These are phyloP conservation scores for Lycia hirtaria DNA, from an alignment of 2,888 invertebrate genomes.

Conservation along the genomic window DNA sequence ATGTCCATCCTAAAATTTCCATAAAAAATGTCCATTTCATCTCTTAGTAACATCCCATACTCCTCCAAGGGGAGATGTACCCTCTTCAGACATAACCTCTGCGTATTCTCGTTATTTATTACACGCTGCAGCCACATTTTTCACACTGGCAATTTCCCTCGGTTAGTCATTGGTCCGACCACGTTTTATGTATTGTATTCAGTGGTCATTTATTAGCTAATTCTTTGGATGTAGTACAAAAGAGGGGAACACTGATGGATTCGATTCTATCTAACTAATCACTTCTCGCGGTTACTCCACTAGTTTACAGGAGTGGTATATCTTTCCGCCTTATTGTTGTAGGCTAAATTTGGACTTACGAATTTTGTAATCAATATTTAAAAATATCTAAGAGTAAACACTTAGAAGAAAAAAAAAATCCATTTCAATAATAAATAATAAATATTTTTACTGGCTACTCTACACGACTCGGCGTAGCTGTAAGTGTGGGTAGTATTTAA, in stretches of 20 bases:
- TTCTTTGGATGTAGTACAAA: slow-evolving; percentile 36
- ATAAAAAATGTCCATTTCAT: slow-evolving; percentile 34
- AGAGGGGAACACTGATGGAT: slow-evolving; percentile 24
- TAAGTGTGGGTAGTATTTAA: too few relatives aligned
- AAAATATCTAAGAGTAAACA: too few relatives aligned
- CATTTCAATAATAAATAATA: too few relatives aligned
- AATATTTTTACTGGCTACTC: too few relatives aligned
- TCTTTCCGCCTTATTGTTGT: too few relatives aligned
- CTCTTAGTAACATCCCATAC: slow-evolving; percentile 17
- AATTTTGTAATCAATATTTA: too few relatives aligned
- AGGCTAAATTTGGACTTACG: too few relatives aligned
- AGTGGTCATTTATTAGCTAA: too few relatives aligned
- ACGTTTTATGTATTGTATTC: slow-evolving; percentile 54
- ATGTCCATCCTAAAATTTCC: slow-evolving; percentile 34
- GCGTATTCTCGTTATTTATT: slow-evolving; percentile 69
- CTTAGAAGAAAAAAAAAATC: too few relatives aligned
- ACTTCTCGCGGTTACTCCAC: background rate
- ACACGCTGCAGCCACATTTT: slow-evolving; percentile 56
- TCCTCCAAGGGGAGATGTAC: slow-evolving; percentile 5
- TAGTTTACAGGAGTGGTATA: too few relatives aligned
- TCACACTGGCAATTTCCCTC: slow-evolving; percentile 60
- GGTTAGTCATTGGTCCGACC: slow-evolving; percentile 57
- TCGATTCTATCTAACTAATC: background rate
- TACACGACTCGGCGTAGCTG: too few relatives aligned
- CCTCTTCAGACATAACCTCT: slow-evolving; percentile 8